Evolutionary conservation across 2,113 vertebrate species (phyloP), one percentile per base, ranked within the genome.

Genomic region (Tachysurus vachellii): DNA sequence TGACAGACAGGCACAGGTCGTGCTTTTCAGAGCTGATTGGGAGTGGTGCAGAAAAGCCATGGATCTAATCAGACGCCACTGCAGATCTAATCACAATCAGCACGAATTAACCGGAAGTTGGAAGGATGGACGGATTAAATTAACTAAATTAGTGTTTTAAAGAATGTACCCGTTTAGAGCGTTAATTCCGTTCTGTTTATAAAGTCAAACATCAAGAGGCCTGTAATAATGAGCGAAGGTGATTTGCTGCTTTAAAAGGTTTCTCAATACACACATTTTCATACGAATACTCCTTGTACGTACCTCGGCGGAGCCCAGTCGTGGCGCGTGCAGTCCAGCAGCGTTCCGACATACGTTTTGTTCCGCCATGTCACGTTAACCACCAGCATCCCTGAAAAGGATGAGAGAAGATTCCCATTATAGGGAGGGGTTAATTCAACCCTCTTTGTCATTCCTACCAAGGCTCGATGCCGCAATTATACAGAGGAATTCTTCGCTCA

Each of bases 301-400:
- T 94, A 99, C 98, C 98, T 96, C 44, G 98, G 98, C 79, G 98
- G 98, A 5, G 98, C 98, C 98, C 98, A 99, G 92, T 99, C 98
- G 2, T 99, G 98, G 79, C 98, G 96, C 0, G 98, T 99, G 86
- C 98, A 99, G 94, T 99, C 98, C 70, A 99, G 94, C 89, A 99
- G 94, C 0, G 98, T 99, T 70, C 98, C 98, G 73, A 99, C 98
- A 0, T 99, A 99, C 0, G 98, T 99, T 95, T 99, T 99, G 94
- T 99, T 99, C 92, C 98, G 96, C 98, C 98, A 99, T 0, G 98
- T 99, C 84, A 99, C 98, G 0, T 99, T 99, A 36, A 99, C 98
- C 91, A 99, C 98, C 94, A 99, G 93, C 98, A 99, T 99, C 59
- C 98, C 98, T 99, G 92, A 17, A 93, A 93, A 87, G 86, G 19